These are phyloP conservation scores for Tenodera sinensis DNA, from an alignment of 2,888 invertebrate species.

Conservation along the genomic window DNA sequence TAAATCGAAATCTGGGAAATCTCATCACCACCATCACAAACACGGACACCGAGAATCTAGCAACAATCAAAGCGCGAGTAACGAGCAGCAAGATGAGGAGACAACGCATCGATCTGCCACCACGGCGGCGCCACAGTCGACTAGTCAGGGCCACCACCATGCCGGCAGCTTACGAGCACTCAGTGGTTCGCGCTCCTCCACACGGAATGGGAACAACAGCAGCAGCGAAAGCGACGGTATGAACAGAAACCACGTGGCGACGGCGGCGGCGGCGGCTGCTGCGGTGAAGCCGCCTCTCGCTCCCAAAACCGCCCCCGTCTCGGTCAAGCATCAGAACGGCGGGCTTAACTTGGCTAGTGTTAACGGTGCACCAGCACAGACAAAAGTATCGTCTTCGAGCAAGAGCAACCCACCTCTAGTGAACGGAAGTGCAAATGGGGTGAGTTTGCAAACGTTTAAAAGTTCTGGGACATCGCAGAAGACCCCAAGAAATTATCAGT, in stretches of 20 bases:
- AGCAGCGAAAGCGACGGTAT: neutral
- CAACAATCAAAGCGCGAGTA: neutral
- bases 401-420: neutral
- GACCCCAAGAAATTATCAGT: neutral
- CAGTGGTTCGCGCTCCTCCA: neutral
- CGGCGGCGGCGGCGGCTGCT: neutral
- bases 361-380: neutral
- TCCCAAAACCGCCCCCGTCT: neutral
- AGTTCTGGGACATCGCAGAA: neutral
- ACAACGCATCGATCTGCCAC: conserved; percentile 1
- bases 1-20: neutral
- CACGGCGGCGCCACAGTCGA: neutral
- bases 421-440: neutral
- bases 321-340: neutral
- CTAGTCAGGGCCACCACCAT: neutral
- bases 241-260: neutral
- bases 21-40: neutral
- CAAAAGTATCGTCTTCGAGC: neutral
- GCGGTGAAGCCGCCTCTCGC: neutral
- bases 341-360: neutral
- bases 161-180: neutral
- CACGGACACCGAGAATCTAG: neutral
- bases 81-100: neutral
- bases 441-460: neutral
- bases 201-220: neutral